Conservation (phyloP, 2,113 vertebrate species). For the Neopipo cinnamomea region DNA sequence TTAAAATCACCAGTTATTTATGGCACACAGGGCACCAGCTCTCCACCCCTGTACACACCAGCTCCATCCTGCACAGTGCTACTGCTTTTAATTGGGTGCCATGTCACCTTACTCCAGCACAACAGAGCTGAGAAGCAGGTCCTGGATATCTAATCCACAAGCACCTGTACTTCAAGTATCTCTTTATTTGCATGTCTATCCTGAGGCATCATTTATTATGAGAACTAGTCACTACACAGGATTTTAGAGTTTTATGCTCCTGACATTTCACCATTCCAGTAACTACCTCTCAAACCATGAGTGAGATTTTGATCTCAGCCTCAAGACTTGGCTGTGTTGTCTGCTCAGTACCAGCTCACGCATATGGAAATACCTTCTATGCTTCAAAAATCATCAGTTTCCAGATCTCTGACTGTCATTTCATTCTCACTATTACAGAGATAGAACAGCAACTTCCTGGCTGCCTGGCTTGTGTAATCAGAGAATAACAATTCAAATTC, state of each 20-base stretch:
- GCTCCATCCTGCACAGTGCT: not conserved
- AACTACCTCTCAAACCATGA: not conserved
- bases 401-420: not conserved
- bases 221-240: not conserved
- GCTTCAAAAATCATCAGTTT: not conserved
- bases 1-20: not conserved
- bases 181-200: conserved; percentile 20
- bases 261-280: not conserved
- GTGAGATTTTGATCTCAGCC: not conserved
- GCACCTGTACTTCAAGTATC: not conserved
- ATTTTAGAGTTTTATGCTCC: not conserved
- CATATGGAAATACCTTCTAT: not conserved
- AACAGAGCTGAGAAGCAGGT: not conserved
- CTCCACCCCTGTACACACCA: not conserved
- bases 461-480: not conserved
- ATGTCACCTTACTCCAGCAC: not conserved
- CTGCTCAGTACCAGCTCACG: not conserved
- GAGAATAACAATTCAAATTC: not conserved
- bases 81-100: not conserved
- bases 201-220: not conserved
- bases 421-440: not conserved
- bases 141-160: not conserved
- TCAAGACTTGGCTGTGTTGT: not conserved
- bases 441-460: not conserved
- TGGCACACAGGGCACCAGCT: not conserved